A percentile compares a stretch with the other conserved stretches of the same genome.
Evolutionary conservation across 1,140 invertebrate genomes (phyloP).

Genomic region (Drosophila teissieri): DNA sequence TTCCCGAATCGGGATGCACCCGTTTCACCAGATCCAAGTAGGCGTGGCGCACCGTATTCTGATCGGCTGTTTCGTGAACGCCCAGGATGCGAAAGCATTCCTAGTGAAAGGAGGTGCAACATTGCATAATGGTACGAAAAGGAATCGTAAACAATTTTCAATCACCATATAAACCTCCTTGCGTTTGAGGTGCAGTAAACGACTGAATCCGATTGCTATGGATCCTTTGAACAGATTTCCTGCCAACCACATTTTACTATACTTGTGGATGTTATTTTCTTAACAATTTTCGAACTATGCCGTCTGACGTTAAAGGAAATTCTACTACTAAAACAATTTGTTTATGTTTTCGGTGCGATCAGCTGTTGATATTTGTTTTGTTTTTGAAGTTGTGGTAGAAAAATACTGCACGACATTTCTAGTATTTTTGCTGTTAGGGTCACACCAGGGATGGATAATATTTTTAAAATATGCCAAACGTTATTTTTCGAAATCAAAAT

Average conservation of each 20-base stretch:
- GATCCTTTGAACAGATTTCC: constrained; percentile 3
- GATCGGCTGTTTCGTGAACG: constrained; percentile 88
- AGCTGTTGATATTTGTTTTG: constrained; percentile 2
- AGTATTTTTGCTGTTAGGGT: neutral
- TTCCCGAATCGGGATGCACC: constrained; percentile 93
- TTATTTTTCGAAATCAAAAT: neutral
- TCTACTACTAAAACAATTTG: constrained; percentile 10
- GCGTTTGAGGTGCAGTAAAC: constrained; percentile 55
- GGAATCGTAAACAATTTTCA: neutral
- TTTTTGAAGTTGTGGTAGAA: neutral
- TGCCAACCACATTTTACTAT: constrained; percentile 20
- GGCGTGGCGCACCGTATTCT: constrained; percentile 89
- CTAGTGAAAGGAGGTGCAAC: constrained; percentile 75
- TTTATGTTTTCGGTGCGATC: constrained; percentile 11
- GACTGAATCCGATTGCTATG: neutral
- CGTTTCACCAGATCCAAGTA: constrained; percentile 91
- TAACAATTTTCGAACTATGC: neutral
- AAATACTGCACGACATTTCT: neutral
- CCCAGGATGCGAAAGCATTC: constrained; percentile 88
- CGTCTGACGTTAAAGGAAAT: constrained; percentile 8
- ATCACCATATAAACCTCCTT: constrained; percentile 59
- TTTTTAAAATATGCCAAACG: too few species aligned
- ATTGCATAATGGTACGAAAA: constrained; percentile 7
- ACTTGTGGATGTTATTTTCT: neutral
- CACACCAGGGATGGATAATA: neutral